Evolutionary conservation across 2,888 invertebrate species (phyloP).

Genomic region (Vesta saturnalis): DNA sequence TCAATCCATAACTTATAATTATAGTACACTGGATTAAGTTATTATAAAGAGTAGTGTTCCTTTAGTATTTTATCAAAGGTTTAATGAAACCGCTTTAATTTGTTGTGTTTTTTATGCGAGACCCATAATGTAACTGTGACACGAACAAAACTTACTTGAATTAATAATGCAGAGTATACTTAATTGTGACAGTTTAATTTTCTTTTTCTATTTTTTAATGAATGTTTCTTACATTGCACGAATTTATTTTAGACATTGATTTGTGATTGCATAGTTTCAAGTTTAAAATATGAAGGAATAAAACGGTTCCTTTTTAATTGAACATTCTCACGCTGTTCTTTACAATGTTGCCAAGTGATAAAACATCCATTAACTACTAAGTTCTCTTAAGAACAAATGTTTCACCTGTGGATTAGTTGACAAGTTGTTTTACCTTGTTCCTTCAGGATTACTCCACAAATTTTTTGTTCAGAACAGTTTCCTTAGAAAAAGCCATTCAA

Average conservation of each 20-base stretch:
- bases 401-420: conserved; percentile 1
- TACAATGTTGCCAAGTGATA: not conserved
- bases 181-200: not conserved
- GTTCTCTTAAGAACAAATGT: not conserved
- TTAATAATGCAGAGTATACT: not conserved
- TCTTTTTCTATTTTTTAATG: not conserved
- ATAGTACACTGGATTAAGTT: not conserved
- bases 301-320: not conserved
- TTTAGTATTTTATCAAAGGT: no score
- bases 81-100: not conserved
- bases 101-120: not conserved
- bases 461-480: not conserved
- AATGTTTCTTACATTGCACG: not conserved
- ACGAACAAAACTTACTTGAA: not conserved
- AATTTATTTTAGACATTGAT: not conserved
- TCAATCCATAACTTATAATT: not conserved
- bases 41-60: no score
- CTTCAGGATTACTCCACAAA: not conserved
- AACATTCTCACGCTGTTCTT: not conserved
- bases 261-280: not conserved
- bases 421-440: no score
- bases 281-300: not conserved
- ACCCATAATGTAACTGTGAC: not conserved
- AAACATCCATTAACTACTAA: not conserved
- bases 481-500: not conserved